These are phyloP conservation scores for Cyprinodon variegatus DNA, from an alignment of 2,113 vertebrate genomes.

Conservation along the genomic window DNA sequence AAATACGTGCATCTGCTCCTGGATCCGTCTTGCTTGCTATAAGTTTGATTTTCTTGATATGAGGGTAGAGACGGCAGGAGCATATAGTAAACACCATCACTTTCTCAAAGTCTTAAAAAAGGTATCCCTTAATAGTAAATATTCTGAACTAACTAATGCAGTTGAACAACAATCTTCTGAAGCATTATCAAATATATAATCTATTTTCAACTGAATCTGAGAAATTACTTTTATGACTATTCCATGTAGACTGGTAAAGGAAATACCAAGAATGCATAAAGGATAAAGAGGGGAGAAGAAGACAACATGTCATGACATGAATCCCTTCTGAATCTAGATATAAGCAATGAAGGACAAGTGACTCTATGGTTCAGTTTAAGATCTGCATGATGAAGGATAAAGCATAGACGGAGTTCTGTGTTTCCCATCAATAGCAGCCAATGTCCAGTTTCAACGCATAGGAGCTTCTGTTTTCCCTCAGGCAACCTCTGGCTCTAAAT, in stretches of 20 bases:
- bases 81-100: background rate
- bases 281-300: constrained; percentile 4
- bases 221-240: constrained; percentile 27
- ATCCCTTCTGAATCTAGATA: constrained; percentile 56
- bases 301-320: constrained; percentile 28
- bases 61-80: constrained; percentile 14
- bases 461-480: constrained; percentile 56
- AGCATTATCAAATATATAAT: constrained; percentile 23
- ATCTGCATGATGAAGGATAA: constrained; percentile 44
- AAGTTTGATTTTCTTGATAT: constrained; percentile 17
- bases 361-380: constrained; percentile 34
- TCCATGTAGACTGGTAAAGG: constrained; percentile 12
- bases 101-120: background rate
- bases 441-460: constrained; percentile 59
- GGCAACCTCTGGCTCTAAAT: constrained; percentile 58
- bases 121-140: background rate
- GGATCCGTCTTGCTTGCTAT: constrained; percentile 42
- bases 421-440: constrained; percentile 62
- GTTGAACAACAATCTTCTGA: constrained; percentile 12
- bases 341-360: constrained; percentile 39
- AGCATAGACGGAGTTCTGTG: constrained; percentile 54
- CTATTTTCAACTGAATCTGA: constrained; percentile 23
- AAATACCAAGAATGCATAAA: constrained; percentile 3
- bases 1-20: constrained; percentile 74
- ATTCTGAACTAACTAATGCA: background rate